These are phyloP conservation scores for Madoqua kirkii DNA, from an alignment of 2,113 vertebrate genomes.

Conservation along the genomic window DNA sequence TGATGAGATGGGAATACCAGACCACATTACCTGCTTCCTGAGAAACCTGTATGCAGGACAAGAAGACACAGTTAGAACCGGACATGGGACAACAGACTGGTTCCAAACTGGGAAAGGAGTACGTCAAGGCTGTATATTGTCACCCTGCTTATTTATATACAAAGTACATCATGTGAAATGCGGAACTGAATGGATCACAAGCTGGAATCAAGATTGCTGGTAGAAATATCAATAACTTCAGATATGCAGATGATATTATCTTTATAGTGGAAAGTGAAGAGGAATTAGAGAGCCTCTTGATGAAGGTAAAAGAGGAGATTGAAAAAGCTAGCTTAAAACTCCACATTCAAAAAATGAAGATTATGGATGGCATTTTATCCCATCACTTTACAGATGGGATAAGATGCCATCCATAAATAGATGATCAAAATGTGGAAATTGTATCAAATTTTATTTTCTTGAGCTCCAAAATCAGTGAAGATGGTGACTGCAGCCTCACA, in stretches of 20 bases:
- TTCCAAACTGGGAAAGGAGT: not conserved
- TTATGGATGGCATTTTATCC: not conserved
- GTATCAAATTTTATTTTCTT: not conserved
- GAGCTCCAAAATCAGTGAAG: not conserved
- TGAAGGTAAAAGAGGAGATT: not conserved
- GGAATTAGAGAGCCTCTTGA: not conserved
- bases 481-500: not conserved
- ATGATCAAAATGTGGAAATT: not conserved
- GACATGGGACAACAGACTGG: not conserved
- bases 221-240: not conserved
- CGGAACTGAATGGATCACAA: rapidly evolving
- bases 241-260: not conserved
- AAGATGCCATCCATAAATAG: not conserved
- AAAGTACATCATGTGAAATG: not conserved
- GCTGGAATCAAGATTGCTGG: not conserved
- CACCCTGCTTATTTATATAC: not conserved
- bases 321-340: not conserved
- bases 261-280: not conserved
- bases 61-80: not conserved
- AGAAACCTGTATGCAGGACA: not conserved
- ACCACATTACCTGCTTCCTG: not conserved
- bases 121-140: not conserved
- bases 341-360: not conserved
- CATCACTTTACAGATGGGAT: not conserved
- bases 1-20: not conserved